phyloP scores from a whole-genome alignment of 2,797 vertebrate species.

The Cheirogaleus major region DNA sequence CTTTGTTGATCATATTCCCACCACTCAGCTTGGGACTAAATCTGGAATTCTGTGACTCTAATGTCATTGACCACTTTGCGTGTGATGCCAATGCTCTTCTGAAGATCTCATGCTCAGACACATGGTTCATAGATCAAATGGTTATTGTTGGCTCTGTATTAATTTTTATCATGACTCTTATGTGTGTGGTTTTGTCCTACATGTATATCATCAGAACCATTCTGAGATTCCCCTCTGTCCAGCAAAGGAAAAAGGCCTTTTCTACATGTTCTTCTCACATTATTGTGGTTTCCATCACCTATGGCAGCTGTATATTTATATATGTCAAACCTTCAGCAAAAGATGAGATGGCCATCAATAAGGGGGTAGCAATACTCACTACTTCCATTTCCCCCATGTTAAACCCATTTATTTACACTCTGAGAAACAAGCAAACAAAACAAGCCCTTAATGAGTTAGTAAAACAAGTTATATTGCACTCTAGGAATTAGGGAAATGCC shows the following conservation, averaged over 20 bases:
- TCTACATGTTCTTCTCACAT: no score
- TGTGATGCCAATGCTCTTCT: no score
- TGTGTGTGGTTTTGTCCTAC: no score
- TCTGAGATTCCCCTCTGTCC: no score
- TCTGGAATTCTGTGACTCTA: background rate
- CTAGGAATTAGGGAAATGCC: background rate
- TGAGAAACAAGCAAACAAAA: constrained; percentile 23
- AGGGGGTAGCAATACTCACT: background rate
- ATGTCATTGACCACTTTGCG: no score
- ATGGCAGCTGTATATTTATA: constrained; percentile 19
- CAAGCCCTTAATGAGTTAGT: background rate
- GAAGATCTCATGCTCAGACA: no score
- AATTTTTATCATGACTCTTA: no score
- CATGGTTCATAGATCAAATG: no score
- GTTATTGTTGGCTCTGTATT: no score
- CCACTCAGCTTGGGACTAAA: background rate
- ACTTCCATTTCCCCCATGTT: background rate
- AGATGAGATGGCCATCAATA: background rate
- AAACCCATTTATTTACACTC: constrained; percentile 39
- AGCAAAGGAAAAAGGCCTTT: no score
- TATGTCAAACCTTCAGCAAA: constrained; percentile 30
- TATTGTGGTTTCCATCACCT: background rate
- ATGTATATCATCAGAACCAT: no score
- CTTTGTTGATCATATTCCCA: background rate
- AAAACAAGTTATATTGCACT: background rate